Evolutionary conservation across 2,888 invertebrate genomes (phyloP).

Genomic region (Scaptomyza parva): DNA sequence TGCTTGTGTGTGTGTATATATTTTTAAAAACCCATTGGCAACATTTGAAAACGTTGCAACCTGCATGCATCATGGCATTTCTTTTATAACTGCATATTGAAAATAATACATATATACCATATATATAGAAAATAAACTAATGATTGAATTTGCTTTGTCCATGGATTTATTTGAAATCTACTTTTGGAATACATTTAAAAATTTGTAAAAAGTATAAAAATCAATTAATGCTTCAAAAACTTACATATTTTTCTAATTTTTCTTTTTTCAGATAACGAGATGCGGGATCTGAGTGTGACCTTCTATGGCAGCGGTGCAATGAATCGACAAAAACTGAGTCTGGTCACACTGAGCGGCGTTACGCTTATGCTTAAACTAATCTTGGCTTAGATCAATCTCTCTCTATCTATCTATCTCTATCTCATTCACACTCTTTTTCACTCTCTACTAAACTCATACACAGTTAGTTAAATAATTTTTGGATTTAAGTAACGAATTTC

Average conservation of each 20-base stretch:
- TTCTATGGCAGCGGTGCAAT: slow-evolving; percentile 83
- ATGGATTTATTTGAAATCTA: slow-evolving; percentile 15
- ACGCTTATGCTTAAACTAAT: slow-evolving; percentile 63
- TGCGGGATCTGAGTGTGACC: slow-evolving; percentile 85
- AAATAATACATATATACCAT: slow-evolving; percentile 10
- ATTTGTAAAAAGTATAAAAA: slow-evolving; percentile 17
- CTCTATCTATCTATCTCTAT: neutral
- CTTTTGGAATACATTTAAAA: neutral
- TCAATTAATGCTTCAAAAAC: neutral
- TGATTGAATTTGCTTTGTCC: slow-evolving; percentile 31
- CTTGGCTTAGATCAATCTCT: slow-evolving; percentile 51
- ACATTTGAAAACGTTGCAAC: slow-evolving; percentile 55
- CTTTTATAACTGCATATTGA: slow-evolving; percentile 54
- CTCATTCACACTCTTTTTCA: neutral
- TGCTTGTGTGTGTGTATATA: slow-evolving; percentile 16
- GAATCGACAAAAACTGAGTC: slow-evolving; percentile 54
- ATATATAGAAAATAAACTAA: slow-evolving; percentile 13
- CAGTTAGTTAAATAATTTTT: slow-evolving; percentile 29
- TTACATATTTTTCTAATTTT: neutral
- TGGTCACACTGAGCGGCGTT: slow-evolving; percentile 63
- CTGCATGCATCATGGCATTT: slow-evolving; percentile 63
- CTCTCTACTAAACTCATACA: neutral
- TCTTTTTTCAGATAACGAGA: slow-evolving; percentile 83
- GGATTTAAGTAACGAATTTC: slow-evolving; percentile 72
- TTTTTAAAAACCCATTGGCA: slow-evolving; percentile 31